Evolutionary conservation across 1,140 invertebrate species (phyloP).

Genomic region (Agrilus planipennis): DNA sequence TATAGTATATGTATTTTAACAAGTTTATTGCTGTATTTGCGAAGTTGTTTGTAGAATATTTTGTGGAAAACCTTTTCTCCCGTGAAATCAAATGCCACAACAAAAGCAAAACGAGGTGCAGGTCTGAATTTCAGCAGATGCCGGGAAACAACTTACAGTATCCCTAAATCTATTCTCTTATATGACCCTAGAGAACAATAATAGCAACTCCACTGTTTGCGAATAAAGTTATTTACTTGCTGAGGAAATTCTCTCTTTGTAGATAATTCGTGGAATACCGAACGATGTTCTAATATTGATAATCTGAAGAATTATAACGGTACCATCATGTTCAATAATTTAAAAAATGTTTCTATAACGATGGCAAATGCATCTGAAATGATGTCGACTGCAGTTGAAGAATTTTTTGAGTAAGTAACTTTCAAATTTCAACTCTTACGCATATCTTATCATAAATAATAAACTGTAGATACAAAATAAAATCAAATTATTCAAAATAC

Average conservation of each 20-base stretch:
- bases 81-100: too few species aligned
- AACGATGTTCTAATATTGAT: slow-evolving; percentile 29
- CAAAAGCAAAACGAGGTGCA: too few species aligned
- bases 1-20: too few species aligned
- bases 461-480: neutral
- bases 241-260: slow-evolving; percentile 25
- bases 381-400: slow-evolving; percentile 44
- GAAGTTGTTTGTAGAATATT: too few species aligned
- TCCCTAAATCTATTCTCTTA: too few species aligned
- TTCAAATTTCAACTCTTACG: slow-evolving; percentile 1
- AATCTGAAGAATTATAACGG: slow-evolving; percentile 17
- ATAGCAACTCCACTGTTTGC: too few species aligned
- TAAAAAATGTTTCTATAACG: neutral
- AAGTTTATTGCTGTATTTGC: too few species aligned
- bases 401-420: slow-evolving; percentile 49
- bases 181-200: too few species aligned
- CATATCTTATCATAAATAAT: neutral
- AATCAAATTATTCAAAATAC: neutral
- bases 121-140: too few species aligned
- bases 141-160: too few species aligned
- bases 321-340: slow-evolving; percentile 4
- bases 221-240: too few species aligned
- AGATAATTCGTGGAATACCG: slow-evolving; percentile 48
- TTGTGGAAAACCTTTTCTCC: too few species aligned
- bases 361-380: slow-evolving; percentile 11